A percentile compares a stretch with the other conserved stretches of the same genome.
Conservation (phyloP, 2,113 vertebrate genomes). For the Notarius lentiginosus region DNA sequence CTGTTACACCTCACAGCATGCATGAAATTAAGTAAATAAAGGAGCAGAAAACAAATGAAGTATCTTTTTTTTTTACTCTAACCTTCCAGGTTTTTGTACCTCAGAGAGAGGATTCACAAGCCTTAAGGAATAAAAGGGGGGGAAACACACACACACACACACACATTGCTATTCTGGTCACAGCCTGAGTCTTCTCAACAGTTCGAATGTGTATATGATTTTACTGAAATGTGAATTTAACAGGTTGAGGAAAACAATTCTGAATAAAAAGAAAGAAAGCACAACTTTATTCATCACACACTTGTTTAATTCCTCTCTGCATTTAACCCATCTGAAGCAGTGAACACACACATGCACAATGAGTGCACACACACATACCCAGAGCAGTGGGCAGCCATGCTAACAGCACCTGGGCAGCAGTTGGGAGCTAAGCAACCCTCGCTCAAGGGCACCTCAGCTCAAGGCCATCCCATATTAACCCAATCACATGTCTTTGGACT, state of each 20-base stretch:
- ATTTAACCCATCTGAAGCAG: no score
- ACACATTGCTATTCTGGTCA: slow-evolving; percentile 57
- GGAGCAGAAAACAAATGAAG: not conserved
- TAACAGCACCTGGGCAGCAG: no score
- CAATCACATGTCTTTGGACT: no score
- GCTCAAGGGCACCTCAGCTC: no score
- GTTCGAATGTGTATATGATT: slow-evolving; percentile 41
- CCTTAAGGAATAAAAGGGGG: not conserved
- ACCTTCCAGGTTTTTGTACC: not conserved
- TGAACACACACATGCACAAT: no score
- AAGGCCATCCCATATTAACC: no score
- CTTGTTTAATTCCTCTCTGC: no score
- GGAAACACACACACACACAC: slow-evolving; percentile 26
- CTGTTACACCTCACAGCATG: not conserved
- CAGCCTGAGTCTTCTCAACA: slow-evolving; percentile 42
- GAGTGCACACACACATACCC: no score
- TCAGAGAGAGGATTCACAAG: not conserved
- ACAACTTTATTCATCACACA: no score
- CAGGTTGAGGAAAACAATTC: slow-evolving; percentile 52
- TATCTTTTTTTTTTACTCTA: not conserved
- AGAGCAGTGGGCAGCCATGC: no score
- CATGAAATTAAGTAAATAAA: not conserved
- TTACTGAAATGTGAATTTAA: slow-evolving; percentile 34
- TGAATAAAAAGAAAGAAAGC: not conserved
- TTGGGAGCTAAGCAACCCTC: no score